Base-by-base conservation (phyloP, 1,140 invertebrate genomes). In the Vanessa atalanta region DNA sequence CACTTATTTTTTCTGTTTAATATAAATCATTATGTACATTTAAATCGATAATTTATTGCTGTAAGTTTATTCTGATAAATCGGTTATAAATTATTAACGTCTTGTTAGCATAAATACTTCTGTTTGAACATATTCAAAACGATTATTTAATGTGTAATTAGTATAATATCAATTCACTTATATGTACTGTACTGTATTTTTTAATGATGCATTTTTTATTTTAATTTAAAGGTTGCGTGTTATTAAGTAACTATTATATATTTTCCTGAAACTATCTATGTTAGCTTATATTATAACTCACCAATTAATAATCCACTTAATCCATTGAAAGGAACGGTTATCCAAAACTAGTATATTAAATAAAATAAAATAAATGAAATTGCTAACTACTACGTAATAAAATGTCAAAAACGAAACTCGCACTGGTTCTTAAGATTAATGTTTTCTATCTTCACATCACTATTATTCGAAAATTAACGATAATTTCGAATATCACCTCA, bases 401-500 rank as follows among this genome's bases (percentile, higher is more conserved):
- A 74, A 74, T 69, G 66, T 74, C 66, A 63, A 74, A 61, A 61
- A 72, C 43, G 72, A 80, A 75, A 75, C 67, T 74, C 75, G n/a
- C 71, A 75, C 70, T 70, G 26, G 26, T 31, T 14, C 48, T 43
- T 64, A 43, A 70, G 65, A 53, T 64, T 67, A 72, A 66, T 66
- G 68, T 75, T 79, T 63, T 55, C 53, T 76, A 75, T 79, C 74
- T 78, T 81, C 84, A 85, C 84, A 83, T 79, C 74, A 78, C 78
- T 78, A 69, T 65, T 76, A 53, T 67, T 53, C 61, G n/a, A 51
- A 63, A 66, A 63, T 55, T 61, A 65, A 79, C 77, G 60, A 65
- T 63, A 61, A 50, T 70, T 70, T 81, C 73, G 75, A 79, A 77
- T 86, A 87, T 91, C 89, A 91, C 85, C 88, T 89, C 68, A 84